Evolutionary conservation across 2,888 invertebrate genomes (phyloP), one percentile per base, ranked within the genome.

Genomic region (Tetragnatha montana): DNA sequence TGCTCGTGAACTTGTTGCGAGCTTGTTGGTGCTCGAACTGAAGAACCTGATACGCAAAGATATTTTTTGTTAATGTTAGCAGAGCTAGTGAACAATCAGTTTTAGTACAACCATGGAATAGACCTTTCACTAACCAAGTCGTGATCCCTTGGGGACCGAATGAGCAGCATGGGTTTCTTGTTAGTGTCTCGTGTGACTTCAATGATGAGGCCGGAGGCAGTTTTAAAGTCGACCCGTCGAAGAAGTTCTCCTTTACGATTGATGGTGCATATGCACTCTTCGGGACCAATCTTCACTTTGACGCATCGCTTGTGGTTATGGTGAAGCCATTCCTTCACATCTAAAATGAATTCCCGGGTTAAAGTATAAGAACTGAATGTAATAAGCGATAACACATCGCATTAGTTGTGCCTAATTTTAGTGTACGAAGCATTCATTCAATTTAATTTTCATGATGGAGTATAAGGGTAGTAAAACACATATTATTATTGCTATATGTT

Each of bases 171-270:
- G 0, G 98, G 98, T 82, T 93, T 93, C 83, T 92, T 93, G 91
- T 92, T 92, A 81, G 92, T 92, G 92, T 96, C 97, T 93, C 97
- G 96, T 21, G 98, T 97, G 92, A 98, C 97, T 92, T 98, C 96
- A 47, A 98, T 96, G 17, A 96, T 96, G 0, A 98, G 95, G n/a
- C 96, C 95, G 80, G 97, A 97, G 0, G 96, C 95, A 90, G 95
- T 95, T 92, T 96, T 95, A 85, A 98, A 95, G 81, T 96, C 96
- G 78, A 98, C 95, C 0, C 96, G 96, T 19, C 98, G 95, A 51
- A 98, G 94, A 92, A 97, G 97, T 93, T 98, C 98, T 0, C 98
- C 98, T 93, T 98, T 98, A 8, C 98, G 95, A 92, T 98, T 97
- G 0, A 98, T 96, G 0, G 97, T 96, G 92, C 97, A 96, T 19